These are phyloP conservation scores for Kobus ellipsiprymnus DNA, from an alignment of 2,113 vertebrate genomes.

Conservation along the genomic window DNA sequence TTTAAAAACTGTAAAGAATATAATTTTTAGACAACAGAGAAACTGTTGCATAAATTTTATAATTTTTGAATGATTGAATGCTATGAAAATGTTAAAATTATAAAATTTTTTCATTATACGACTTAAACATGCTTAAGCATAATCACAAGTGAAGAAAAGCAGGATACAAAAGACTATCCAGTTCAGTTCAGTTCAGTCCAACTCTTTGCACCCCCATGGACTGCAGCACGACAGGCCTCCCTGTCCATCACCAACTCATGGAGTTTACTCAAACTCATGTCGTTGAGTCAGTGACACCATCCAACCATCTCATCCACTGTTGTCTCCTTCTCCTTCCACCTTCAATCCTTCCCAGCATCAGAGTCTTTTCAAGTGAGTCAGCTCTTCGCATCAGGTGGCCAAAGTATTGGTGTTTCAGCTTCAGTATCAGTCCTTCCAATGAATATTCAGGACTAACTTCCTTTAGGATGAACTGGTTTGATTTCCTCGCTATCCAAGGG, in stretches of 20 bases:
- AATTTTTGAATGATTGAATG: neutral
- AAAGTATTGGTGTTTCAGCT: neutral
- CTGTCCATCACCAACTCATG: neutral
- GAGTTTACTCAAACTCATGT: neutral
- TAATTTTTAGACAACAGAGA: neutral
- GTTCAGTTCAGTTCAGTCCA: neutral
- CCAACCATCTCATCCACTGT: neutral
- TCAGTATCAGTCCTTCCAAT: neutral
- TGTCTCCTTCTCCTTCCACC: neutral
- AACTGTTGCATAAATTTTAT: neutral
- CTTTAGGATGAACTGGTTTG: neutral
- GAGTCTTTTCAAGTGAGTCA: neutral
- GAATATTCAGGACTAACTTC: neutral
- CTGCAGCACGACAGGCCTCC: neutral
- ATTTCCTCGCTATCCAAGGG: neutral
- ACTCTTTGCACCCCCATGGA: neutral
- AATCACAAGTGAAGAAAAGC: slow-evolving; percentile 11
- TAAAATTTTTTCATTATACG: neutral
- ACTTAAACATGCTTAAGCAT: neutral
- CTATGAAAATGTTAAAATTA: neutral
- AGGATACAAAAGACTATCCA: neutral
- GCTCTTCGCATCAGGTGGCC: neutral
- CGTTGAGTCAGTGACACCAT: neutral
- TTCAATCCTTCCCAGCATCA: neutral
- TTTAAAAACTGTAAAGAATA: neutral